phyloP scores from a whole-genome alignment of 2,888 invertebrate species.

The Onthophagus sagittarius region DNA sequence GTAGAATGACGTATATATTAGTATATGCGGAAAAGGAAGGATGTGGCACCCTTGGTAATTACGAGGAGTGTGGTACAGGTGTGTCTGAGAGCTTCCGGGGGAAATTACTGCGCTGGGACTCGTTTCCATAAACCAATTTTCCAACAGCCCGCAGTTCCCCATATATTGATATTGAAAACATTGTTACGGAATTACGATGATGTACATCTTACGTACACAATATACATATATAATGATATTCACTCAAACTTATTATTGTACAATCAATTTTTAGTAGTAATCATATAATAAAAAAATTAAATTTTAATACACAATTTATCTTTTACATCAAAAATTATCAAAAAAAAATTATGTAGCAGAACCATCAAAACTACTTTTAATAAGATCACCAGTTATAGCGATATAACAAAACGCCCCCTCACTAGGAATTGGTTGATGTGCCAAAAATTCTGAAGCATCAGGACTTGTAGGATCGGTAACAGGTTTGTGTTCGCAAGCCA shows the following conservation, averaged over 20 bases:
- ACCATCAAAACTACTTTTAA: slow-evolving; percentile 28
- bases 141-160: slow-evolving; percentile 26
- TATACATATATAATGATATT: not conserved
- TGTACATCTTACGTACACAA: not conserved
- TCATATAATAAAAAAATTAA: too few relatives aligned
- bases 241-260: too few relatives aligned
- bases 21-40: not conserved
- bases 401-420: slow-evolving; percentile 57
- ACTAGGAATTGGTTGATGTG: slow-evolving; percentile 49
- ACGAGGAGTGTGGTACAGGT: slow-evolving; percentile 41
- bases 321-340: not conserved
- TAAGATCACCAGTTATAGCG: slow-evolving; percentile 52
- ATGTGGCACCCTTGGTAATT: slow-evolving; percentile 34
- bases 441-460: slow-evolving; percentile 50
- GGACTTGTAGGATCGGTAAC: slow-evolving; percentile 50
- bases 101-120: slow-evolving; percentile 39
- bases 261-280: too few relatives aligned
- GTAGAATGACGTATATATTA: not conserved
- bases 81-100: slow-evolving; percentile 34
- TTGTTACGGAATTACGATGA: slow-evolving; percentile 31
- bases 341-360: not conserved
- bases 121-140: slow-evolving; percentile 41
- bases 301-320: too few relatives aligned
- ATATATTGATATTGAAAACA: slow-evolving; percentile 33
- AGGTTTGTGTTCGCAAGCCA: slow-evolving; percentile 44